These are phyloP conservation scores for Camptogramma bilineatum DNA, from an alignment of 2,888 invertebrate genomes.

Conservation along the genomic window DNA sequence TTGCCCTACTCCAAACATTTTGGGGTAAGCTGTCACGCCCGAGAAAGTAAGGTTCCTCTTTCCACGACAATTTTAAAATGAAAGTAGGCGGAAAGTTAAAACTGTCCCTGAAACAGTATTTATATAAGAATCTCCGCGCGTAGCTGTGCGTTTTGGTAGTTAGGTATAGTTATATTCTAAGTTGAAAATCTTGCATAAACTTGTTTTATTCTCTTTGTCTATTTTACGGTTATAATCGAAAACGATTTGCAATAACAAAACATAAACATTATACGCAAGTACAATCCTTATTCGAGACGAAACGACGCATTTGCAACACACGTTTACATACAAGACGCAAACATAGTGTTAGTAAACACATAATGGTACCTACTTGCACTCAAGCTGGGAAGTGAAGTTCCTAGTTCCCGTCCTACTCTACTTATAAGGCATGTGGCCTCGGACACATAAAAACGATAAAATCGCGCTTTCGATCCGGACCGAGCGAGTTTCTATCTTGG, in stretches of 20 bases:
- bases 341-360: conserved; percentile 28
- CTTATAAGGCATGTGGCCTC: conserved; percentile 58
- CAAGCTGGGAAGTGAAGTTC: conserved; percentile 46
- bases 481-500: conserved; percentile 74
- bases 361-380: conserved; percentile 28
- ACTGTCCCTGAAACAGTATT: conserved; percentile 31
- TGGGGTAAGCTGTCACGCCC: conserved; percentile 39
- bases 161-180: not conserved
- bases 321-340: conserved; percentile 8
- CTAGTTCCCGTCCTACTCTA: conserved; percentile 56
- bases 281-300: not conserved
- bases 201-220: too few relatives aligned
- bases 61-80: conserved; percentile 35
- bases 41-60: conserved; percentile 35
- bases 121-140: conserved; percentile 26
- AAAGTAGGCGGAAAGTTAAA: conserved; percentile 43
- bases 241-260: not conserved
- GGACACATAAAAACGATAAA: conserved; percentile 68
- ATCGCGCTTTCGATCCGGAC: conserved; percentile 80
- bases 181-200: not conserved
- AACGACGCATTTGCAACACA: conserved; percentile 9
- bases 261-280: not conserved
- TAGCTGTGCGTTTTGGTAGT: not conserved
- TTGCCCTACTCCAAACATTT: conserved; percentile 33
- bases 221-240: not conserved